Evolutionary conservation across 1,140 invertebrate species (phyloP), one percentile per base, ranked within the genome.

Genomic region (Mycetomoellerius zeteki): DNA sequence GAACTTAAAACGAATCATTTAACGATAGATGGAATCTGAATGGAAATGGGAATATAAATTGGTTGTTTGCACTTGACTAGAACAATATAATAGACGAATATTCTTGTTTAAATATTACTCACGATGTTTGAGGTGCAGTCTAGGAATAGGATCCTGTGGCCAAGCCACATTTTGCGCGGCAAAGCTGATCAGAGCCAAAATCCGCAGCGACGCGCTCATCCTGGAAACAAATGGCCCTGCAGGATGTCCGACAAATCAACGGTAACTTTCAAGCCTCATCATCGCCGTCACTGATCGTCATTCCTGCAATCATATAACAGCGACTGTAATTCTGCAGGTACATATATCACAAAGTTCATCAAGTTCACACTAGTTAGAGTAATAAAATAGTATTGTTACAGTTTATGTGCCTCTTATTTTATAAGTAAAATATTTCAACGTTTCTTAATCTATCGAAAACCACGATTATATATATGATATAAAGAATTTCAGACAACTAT

Each of bases 101-200:
- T 72, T 71, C 54, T 56, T 64, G 27, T 33, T 64, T 52, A 56
- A 82, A 73, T 52, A 54, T 72, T 87, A 94, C 94, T 95, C 76
- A 95, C 94, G 93, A 87, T 94, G 90, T 89, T 94, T 95, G 91
- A 95, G 88, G 89, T 94, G 93, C 64, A 95, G 86, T 89, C 91
- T 91, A 50, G 94, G 93, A 86, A 93, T 85, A 14, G 94, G 93
- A 89, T 95, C 94, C 85, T 93, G 92, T 54, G 94, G 94, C 94
- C 94, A 95, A 54, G 94, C 93, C 67, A 91, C 86, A 71, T 90
- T 91, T 76, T 88, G 91, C 60, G 85, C 89, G 64, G 85, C 86
- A 67, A 94, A 90, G 88, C 91, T 91, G 88, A 93, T 86, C 77
- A 94, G 81, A 88, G 91, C 90, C 89, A 93, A 91, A 89, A 93